Percentiles rank a stretch among this genome's conserved stretches.
Evolutionary conservation across 2,113 vertebrate genomes (phyloP).

Genomic region (Menura novaehollandiae): DNA sequence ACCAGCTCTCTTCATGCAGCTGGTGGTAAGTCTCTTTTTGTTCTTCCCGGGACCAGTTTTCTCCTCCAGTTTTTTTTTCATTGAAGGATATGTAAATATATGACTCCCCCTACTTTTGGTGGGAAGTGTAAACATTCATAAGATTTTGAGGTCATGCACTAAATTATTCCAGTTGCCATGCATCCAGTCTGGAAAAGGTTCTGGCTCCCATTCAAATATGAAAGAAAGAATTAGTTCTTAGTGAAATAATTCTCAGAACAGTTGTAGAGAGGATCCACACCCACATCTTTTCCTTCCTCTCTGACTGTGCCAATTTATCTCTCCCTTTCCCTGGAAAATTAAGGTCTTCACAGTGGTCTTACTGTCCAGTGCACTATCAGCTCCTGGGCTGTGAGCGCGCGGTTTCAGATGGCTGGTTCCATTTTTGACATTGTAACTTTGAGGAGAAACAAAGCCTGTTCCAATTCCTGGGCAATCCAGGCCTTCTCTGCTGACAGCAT

Average conservation of each 20-base stretch:
- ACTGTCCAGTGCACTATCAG: neutral
- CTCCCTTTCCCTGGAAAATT: neutral
- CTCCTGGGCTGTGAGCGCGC: neutral
- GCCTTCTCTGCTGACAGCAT: neutral
- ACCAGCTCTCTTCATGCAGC: neutral
- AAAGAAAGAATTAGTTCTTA: conserved; percentile 53
- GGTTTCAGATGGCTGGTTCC: neutral
- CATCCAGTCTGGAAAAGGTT: conserved; percentile 11
- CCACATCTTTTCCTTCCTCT: conserved; percentile 55
- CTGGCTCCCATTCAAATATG: conserved; percentile 27
- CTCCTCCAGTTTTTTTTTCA: neutral
- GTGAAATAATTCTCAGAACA: conserved; percentile 23
- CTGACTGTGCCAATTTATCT: conserved; percentile 12
- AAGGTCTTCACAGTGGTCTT: conserved; percentile 19
- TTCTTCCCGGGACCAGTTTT: neutral
- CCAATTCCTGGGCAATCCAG: neutral
- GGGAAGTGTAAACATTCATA: conserved; percentile 3
- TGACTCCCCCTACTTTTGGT: neutral
- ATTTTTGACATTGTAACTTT: neutral
- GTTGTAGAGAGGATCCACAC: conserved; percentile 45
- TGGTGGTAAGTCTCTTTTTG: neutral
- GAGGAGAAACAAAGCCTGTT: neutral
- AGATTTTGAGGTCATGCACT: neutral
- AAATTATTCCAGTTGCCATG: conserved; percentile 12
- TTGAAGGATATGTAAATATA: neutral